Evolutionary conservation across 2,888 invertebrate species (phyloP).

Genomic region (Cerastoderma edule): DNA sequence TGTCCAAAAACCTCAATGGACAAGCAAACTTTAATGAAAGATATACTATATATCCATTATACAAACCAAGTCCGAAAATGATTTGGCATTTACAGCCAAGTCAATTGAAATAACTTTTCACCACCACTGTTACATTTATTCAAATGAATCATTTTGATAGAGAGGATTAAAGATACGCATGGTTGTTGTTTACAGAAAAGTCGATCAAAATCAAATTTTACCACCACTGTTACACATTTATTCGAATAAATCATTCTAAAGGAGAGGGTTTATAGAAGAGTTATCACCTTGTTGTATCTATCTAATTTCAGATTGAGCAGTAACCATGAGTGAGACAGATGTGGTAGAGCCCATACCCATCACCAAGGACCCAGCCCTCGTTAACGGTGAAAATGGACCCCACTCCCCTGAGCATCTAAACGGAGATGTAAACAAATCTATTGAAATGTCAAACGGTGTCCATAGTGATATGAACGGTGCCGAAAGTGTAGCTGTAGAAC

Average conservation of each 20-base stretch:
- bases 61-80: too few relatives aligned
- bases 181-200: too few relatives aligned
- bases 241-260: background rate
- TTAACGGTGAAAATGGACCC: conserved; percentile 44
- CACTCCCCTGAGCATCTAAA: conserved; percentile 34
- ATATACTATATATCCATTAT: too few relatives aligned
- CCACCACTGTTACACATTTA: too few relatives aligned
- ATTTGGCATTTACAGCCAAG: too few relatives aligned
- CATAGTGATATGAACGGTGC: conserved; percentile 42
- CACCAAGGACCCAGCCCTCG: conserved; percentile 48
- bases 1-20: too few relatives aligned
- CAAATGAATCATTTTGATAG: too few relatives aligned
- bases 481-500: conserved; percentile 22
- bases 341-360: conserved; percentile 49
- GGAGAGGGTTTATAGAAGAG: background rate
- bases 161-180: too few relatives aligned
- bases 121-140: too few relatives aligned
- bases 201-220: too few relatives aligned
- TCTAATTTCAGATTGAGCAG: conserved; percentile 35
- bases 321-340: conserved; percentile 57
- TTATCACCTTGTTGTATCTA: background rate
- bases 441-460: conserved; percentile 33
- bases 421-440: conserved; percentile 41
- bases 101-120: too few relatives aligned
- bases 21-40: too few relatives aligned